These are phyloP conservation scores for Anarrhichthys ocellatus DNA, from an alignment of 2,113 vertebrate genomes.

Conservation along the genomic window DNA sequence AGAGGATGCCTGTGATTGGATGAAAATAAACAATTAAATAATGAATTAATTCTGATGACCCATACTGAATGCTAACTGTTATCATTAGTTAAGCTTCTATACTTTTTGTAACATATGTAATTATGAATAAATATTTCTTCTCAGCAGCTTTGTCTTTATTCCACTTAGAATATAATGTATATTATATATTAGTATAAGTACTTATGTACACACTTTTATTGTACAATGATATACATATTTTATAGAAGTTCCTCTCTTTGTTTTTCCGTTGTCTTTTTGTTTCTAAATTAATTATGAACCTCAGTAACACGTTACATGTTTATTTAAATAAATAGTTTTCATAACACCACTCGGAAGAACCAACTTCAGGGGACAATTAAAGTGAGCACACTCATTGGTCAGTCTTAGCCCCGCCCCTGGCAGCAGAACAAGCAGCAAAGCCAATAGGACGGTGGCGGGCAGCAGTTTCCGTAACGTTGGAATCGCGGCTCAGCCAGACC, in stretches of 20 bases:
- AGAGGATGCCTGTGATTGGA: neutral
- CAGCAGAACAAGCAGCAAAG: constrained; percentile 72
- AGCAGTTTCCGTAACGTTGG: constrained; percentile 67
- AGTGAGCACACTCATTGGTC: neutral
- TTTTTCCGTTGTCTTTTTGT: neutral
- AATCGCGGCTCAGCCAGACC: constrained; percentile 76
- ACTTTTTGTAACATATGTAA: constrained; percentile 41
- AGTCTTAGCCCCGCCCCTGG: constrained; percentile 21
- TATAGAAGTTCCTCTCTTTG: neutral
- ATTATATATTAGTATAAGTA: neutral
- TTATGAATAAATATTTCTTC: constrained; percentile 35
- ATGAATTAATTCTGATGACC: neutral
- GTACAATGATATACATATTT: neutral
- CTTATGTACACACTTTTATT: neutral
- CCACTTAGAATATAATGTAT: neutral
- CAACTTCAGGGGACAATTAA: neutral
- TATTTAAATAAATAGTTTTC: neutral
- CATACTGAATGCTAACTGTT: neutral
- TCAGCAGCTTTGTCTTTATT: neutral
- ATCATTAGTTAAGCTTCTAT: neutral
- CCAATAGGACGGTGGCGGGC: constrained; percentile 54
- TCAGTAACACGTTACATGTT: neutral
- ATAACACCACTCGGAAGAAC: neutral
- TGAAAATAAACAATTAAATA: neutral
- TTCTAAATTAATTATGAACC: neutral